Percentiles rank a stretch among this genome's conserved stretches.
phyloP scores from a whole-genome alignment of 2,888 invertebrate species.

The Plusia festucae region DNA sequence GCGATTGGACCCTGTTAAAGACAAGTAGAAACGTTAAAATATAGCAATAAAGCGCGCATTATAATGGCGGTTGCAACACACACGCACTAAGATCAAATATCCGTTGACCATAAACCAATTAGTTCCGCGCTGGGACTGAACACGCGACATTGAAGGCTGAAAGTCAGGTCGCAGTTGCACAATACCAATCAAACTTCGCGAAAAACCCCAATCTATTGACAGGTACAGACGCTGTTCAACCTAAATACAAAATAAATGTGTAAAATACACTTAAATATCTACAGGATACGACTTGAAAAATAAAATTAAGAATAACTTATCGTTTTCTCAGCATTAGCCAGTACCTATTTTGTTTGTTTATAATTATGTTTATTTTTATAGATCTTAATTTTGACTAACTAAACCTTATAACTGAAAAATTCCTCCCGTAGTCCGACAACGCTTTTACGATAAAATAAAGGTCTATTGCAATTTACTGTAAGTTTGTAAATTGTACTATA shows the following conservation, averaged over 20 bases:
- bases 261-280: no score
- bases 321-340: no score
- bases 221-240: not conserved
- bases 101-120: constrained; percentile 2
- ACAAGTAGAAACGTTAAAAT: not conserved
- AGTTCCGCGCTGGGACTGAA: not conserved
- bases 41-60: not conserved
- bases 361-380: no score
- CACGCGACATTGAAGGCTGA: constrained; percentile 2
- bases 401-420: no score
- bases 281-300: no score
- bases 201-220: not conserved
- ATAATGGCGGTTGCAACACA: not conserved
- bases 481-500: no score
- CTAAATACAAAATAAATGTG: not conserved
- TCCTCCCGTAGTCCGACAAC: no score
- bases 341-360: no score
- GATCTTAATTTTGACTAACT: no score
- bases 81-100: not conserved
- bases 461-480: no score
- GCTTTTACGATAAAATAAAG: no score
- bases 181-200: not conserved
- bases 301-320: no score
- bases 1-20: constrained; percentile 83
- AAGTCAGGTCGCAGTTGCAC: not conserved